phyloP scores from a whole-genome alignment of 2,888 invertebrate genomes.

The Pteria penguin region DNA sequence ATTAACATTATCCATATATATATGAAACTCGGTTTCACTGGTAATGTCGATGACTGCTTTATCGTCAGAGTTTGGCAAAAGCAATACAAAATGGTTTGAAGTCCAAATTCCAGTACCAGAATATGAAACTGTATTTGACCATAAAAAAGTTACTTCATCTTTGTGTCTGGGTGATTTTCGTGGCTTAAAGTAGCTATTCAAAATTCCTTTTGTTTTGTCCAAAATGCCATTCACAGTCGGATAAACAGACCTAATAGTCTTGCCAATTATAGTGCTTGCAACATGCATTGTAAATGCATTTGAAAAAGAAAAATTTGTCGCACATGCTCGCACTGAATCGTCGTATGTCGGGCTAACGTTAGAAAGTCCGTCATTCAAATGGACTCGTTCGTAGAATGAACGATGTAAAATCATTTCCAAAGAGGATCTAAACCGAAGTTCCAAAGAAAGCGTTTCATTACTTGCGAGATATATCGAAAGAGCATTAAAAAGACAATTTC shows the following conservation, averaged over 20 bases:
- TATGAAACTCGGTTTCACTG: constrained; percentile 9
- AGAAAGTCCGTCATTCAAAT: neutral
- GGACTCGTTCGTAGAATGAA: neutral
- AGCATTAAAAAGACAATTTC: constrained; percentile 10
- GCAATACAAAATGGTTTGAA: constrained; percentile 21
- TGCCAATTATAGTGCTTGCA: neutral
- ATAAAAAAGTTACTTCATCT: constrained; percentile 7
- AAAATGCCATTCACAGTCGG: neutral
- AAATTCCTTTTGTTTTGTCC: neutral
- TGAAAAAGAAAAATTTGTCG: neutral
- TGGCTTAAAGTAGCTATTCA: neutral
- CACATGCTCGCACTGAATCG: neutral
- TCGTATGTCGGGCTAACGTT: neutral
- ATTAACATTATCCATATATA: no score
- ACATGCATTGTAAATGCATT: neutral
- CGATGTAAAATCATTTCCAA: constrained; percentile 4
- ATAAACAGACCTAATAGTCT: neutral
- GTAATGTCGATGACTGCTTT: neutral
- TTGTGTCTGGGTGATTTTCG: neutral
- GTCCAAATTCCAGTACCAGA: constrained; percentile 5
- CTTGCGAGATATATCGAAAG: neutral
- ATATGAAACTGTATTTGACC: neutral
- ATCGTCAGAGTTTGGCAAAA: neutral
- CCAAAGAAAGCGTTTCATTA: neutral
- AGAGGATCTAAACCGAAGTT: constrained; percentile 1